A percentile compares a stretch with the other conserved stretches of the same genome.
phyloP scores from a whole-genome alignment of 2,797 vertebrate genomes.

The Oophaga sylvatica region DNA sequence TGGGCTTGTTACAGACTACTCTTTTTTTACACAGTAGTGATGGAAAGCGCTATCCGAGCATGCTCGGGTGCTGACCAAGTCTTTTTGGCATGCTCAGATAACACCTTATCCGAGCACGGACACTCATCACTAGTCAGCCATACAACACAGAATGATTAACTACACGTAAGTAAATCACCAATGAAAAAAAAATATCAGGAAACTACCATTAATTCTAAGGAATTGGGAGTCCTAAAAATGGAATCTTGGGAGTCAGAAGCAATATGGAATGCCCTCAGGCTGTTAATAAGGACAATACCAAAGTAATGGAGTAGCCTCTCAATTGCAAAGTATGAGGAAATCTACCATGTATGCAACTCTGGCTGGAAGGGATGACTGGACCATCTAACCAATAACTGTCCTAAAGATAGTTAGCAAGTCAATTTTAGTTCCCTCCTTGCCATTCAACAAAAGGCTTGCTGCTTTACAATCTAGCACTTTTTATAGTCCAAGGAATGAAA shows the following conservation, averaged over 20 bases:
- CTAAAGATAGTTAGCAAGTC: not conserved
- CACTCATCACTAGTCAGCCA: no score
- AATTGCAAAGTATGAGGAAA: not conserved
- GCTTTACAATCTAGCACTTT: not conserved
- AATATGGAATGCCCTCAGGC: not conserved
- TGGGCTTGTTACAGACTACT: not conserved
- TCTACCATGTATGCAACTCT: not conserved
- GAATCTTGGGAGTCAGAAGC: not conserved
- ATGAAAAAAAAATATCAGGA: not conserved
- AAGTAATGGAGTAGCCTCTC: not conserved
- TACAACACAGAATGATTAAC: not conserved
- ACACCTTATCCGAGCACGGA: no score
- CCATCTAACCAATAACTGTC: not conserved
- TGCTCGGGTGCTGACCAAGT: no score
- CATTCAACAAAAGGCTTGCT: not conserved
- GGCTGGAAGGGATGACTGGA: not conserved
- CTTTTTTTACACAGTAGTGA: no score
- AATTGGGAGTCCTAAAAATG: not conserved
- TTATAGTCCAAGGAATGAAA: no score
- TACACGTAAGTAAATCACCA: not conserved
- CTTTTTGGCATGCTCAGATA: no score
- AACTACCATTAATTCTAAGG: not conserved
- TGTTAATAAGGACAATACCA: not conserved
- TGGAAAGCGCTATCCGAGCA: no score
- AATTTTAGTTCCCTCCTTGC: not conserved